These are phyloP conservation scores for Enteromius trimaculatus DNA, from an alignment of 2,797 vertebrate species.

Conservation along the genomic window DNA sequence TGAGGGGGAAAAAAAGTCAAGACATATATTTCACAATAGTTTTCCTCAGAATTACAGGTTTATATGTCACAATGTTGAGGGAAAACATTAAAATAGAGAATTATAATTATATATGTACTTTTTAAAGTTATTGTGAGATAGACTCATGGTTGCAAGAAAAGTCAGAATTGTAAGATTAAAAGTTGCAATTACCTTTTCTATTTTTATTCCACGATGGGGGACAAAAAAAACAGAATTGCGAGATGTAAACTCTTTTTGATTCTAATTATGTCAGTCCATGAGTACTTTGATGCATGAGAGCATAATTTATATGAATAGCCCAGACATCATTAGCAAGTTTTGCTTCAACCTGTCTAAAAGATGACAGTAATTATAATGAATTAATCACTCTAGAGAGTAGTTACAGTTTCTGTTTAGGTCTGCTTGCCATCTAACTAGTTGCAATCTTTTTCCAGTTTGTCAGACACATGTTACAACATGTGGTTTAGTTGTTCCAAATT, in stretches of 20 bases:
- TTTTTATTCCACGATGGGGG: no score
- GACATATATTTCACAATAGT: no score
- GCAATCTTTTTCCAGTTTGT: constrained; percentile 42
- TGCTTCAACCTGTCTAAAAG: neutral
- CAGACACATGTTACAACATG: constrained; percentile 57
- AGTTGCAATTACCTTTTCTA: no score
- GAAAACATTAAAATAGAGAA: no score
- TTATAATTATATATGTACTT: no score
- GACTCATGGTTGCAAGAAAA: no score
- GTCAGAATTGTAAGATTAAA: no score
- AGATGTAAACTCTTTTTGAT: no score
- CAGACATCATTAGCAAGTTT: neutral
- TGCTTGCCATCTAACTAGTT: neutral
- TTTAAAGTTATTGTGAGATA: no score
- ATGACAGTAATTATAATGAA: neutral
- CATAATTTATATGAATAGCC: neutral
- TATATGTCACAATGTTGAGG: no score
- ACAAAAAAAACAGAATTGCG: no score
- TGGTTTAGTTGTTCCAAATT: constrained; percentile 53
- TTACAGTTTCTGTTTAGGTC: neutral
- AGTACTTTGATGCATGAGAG: neutral
- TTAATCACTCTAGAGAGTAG: neutral
- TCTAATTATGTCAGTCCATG: neutral
- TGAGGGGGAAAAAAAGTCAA: no score
- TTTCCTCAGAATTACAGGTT: neutral